Base-by-base conservation (phyloP, 2,888 invertebrate genomes). In the Dione vanillae region DNA sequence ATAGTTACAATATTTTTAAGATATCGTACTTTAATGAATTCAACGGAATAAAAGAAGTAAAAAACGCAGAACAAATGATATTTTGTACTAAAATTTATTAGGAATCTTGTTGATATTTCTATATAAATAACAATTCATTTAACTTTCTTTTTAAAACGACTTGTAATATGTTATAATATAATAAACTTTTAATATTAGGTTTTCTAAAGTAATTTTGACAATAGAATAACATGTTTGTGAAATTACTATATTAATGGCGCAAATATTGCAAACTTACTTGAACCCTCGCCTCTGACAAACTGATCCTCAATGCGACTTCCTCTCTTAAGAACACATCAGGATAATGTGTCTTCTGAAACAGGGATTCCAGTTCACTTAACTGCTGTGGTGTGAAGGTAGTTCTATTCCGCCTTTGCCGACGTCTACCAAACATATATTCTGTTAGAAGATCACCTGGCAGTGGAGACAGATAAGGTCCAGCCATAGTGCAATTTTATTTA, bases 371-470 rank as follows among this genome's bases (percentile, higher is more conserved):
- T 83, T 98, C 98, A 83, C 97, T 97, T 61, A 98, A 93, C 89
- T 98, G 98, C 85, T 98, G 98, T 0, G 98, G 98, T 40, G 98
- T 98, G 86, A 98, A 98, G 0, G 98, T 98, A 10, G 98, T 98
- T 43, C 98, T 94, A 88, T 98, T 98, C 73, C 98, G 94, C 72
- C 98, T 94, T 94, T 98, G 96, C 78, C 98, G 94, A 73, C 98
- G 95, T 77, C 98, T 94, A 11, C 98, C 98, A 85, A 98, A 98
- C 97, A 98, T 97, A 82, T 98, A 98, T 87, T 98, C 98, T 16
- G 97, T 97, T 61, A 98, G 94, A n/a, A 98, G 94, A 89, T 98
- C 97, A 37, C 97, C 97, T 43, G 97, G 97, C 56, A 97, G 87
- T 0, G 97, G 97, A 61, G 97, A 97, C 71, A 97, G 89, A 84